Base-by-base conservation (phyloP, 2,888 invertebrate genomes). In the Diadegma fenestrale region DNA sequence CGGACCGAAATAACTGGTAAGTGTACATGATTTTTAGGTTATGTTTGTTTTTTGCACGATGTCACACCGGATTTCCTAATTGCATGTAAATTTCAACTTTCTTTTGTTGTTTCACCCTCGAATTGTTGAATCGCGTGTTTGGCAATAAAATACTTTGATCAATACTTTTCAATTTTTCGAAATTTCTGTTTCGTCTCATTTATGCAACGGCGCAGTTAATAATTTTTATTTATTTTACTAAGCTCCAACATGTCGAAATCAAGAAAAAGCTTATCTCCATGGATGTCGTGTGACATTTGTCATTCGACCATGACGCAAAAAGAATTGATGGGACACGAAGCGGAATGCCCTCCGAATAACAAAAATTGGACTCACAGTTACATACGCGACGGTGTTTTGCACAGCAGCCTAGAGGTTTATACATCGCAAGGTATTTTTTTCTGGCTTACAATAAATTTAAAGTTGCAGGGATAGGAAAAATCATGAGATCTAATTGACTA, bases 271-370 rank as follows among this genome's bases (percentile, higher is more conserved):
- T 48, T 91, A 84, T 94, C 95, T 2, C 91, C 94, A 7, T 97
- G 96, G 96, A 94, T 95, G 26, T 95, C 95, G 77, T 97, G 97
- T 91, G 96, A 96, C 63, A 94, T 94, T 54, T 97, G 97, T 90
- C 93, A 94, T 5, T 94, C 95, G 68, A 94, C 93, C 86, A 91
- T 97, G 90, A 93, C 95, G 73, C 94, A 95, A 61, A 96, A 96
- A 91, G 96, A 96, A 88, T 93, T 94, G 87, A 94, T 95, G 76
- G 86, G 92, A 86, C 97, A 97, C 87, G 94, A 94, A 82, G 90
- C 92, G 48, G 94, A 95, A 90, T 97, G 97, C 92, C 95, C 95
- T 19, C 94, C 95, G 12, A 86, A 91, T 43, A 61, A 86, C 30
- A 85, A 89, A 58, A 86, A 89, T 17, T 94, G 93, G 93, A 87